Percentiles rank a stretch among this genome's conserved stretches.
Evolutionary conservation across 2,888 invertebrate species (phyloP).

Genomic region (Lomographa bimaculata): DNA sequence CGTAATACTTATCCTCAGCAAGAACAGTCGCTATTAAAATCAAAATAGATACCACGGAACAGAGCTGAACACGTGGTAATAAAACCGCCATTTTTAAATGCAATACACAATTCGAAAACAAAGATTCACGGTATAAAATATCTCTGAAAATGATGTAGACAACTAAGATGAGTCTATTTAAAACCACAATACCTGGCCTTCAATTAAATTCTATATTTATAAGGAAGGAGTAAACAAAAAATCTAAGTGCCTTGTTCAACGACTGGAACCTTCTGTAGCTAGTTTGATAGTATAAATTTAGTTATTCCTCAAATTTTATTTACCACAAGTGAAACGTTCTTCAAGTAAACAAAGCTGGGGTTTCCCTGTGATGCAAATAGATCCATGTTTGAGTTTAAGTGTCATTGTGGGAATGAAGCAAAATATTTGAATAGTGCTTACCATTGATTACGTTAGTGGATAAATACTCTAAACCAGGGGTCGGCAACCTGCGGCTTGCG

Average conservation of each 20-base stretch:
- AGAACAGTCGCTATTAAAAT: constrained; percentile 27
- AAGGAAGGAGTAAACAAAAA: constrained; percentile 42
- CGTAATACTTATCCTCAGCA: constrained; percentile 51
- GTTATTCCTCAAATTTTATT: no score
- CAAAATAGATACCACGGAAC: constrained; percentile 27
- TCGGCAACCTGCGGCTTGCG: no score
- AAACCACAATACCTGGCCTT: constrained; percentile 52
- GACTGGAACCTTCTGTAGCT: constrained; percentile 25
- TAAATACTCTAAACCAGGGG: no score
- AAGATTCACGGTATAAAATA: constrained; percentile 24
- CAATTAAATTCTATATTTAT: constrained; percentile 45
- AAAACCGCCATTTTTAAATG: constrained; percentile 28
- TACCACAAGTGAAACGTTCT: no score
- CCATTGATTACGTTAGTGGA: no score
- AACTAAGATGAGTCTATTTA: constrained; percentile 51
- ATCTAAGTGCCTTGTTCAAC: constrained; percentile 38
- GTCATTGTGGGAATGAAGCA: background rate
- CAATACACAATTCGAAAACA: constrained; percentile 18
- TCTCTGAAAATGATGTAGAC: constrained; percentile 43
- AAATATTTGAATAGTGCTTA: constrained; percentile 9
- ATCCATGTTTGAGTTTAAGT: constrained; percentile 6
- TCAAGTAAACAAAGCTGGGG: constrained; percentile 10
- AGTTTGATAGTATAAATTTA: no score
- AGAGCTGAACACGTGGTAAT: constrained; percentile 4
- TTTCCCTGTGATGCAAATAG: constrained; percentile 18